phyloP scores from a whole-genome alignment of 2,888 invertebrate species.

The Zhuqinia jingwanae region DNA sequence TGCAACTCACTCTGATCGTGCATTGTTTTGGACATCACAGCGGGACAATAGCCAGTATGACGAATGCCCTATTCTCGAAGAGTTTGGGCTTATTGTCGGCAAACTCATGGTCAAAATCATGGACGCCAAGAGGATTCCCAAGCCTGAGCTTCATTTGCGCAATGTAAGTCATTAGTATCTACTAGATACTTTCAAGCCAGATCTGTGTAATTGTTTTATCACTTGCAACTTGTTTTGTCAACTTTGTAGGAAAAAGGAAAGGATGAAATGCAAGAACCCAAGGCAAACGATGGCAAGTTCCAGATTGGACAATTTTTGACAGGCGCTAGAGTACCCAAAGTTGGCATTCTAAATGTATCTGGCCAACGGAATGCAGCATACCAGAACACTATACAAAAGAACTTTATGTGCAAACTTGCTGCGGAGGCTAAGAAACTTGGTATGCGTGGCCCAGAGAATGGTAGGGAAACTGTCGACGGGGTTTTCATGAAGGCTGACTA shows the following conservation, averaged over 20 bases:
- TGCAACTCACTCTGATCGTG: background rate
- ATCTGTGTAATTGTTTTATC: too few species aligned
- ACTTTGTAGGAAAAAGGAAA: background rate
- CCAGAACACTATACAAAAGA: background rate
- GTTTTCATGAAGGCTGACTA: background rate
- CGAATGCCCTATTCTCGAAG: constrained; percentile 82
- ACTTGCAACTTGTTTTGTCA: too few species aligned
- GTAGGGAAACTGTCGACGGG: background rate
- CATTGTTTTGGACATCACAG: constrained; percentile 9
- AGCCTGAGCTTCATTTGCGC: constrained; percentile 82
- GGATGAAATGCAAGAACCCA: background rate
- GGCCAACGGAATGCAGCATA: background rate
- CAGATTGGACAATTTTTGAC: constrained; percentile 27
- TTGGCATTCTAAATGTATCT: constrained; percentile 14
- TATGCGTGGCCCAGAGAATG: background rate
- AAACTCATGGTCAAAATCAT: constrained; percentile 83
- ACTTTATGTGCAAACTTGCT: background rate
- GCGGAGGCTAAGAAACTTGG: constrained; percentile 18
- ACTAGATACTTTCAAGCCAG: too few species aligned
- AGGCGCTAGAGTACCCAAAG: background rate
- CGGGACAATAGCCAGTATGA: constrained; percentile 51
- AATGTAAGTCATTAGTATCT: constrained; percentile 82
- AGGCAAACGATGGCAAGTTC: constrained; percentile 39
- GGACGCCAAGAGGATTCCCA: constrained; percentile 82
- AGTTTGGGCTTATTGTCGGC: constrained; percentile 83